A percentile compares a stretch with the other conserved stretches of the same genome.
phyloP scores from a whole-genome alignment of 2,888 invertebrate genomes.

The Chrysolina oricalcia region DNA sequence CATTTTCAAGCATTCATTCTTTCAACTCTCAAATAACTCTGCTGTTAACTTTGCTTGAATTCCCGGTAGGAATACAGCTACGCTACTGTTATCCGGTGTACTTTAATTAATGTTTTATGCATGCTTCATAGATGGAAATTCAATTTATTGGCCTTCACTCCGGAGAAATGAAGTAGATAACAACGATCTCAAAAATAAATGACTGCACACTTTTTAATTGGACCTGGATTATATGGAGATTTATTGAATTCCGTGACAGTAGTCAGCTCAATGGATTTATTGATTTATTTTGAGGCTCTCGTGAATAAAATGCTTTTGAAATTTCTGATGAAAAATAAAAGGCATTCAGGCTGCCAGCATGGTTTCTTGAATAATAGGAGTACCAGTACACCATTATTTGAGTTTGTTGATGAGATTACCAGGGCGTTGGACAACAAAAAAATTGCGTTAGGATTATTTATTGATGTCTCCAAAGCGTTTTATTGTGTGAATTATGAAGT shows the following conservation, averaged over 20 bases:
- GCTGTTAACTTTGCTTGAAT: background rate
- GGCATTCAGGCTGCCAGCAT: too few species aligned
- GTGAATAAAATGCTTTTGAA: too few species aligned
- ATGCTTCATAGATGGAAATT: slow-evolving; percentile 16
- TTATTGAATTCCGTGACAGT: slow-evolving; percentile 7
- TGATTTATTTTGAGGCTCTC: slow-evolving; percentile 14
- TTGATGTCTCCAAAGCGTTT: too few species aligned
- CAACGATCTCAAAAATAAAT: slow-evolving; percentile 6
- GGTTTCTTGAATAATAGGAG: too few species aligned
- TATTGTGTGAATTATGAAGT: too few species aligned
- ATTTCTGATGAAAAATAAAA: too few species aligned
- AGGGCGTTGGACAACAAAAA: too few species aligned
- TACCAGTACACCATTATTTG: too few species aligned
- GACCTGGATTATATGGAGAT: slow-evolving; percentile 12
- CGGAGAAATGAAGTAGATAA: slow-evolving; percentile 18
- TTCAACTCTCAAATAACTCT: too few species aligned
- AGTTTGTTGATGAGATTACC: too few species aligned
- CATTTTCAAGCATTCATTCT: too few species aligned
- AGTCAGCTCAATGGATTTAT: background rate
- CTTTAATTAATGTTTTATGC: background rate
- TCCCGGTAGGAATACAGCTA: background rate
- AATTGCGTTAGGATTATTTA: too few species aligned
- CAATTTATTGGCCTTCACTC: slow-evolving; percentile 21
- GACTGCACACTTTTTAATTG: slow-evolving; percentile 24
- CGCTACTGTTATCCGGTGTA: background rate